phyloP scores from a whole-genome alignment of 2,888 invertebrate genomes.

The Iselma pallidipennis region DNA sequence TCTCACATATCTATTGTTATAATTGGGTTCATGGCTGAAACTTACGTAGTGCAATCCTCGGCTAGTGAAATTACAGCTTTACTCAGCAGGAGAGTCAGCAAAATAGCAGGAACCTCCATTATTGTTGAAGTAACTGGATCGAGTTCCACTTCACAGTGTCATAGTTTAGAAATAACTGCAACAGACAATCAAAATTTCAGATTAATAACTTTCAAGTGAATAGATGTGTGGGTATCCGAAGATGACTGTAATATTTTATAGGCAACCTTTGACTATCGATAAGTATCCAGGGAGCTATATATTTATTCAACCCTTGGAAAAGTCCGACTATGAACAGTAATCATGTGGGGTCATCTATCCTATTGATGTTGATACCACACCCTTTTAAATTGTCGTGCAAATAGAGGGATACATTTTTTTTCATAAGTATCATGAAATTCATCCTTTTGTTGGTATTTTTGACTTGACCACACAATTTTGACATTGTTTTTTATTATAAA shows the following conservation, averaged over 20 bases:
- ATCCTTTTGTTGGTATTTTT: no score
- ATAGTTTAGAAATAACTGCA: slow-evolving; percentile 21
- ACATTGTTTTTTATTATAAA: slow-evolving; percentile 5
- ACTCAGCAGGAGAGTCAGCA: slow-evolving; percentile 41
- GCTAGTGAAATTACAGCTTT: slow-evolving; percentile 35
- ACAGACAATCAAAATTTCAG: slow-evolving; percentile 10
- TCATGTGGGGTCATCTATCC: slow-evolving; percentile 21
- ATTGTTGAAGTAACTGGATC: slow-evolving; percentile 9
- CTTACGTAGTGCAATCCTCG: slow-evolving; percentile 50
- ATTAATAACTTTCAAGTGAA: background rate
- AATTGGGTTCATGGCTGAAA: slow-evolving; percentile 13
- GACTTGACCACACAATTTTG: background rate
- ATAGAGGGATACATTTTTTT: background rate
- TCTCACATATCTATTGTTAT: background rate
- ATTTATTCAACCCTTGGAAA: slow-evolving; percentile 17
- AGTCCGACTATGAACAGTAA: slow-evolving; percentile 20
- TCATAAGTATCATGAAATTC: no score
- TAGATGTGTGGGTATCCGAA: no score
- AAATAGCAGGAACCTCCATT: slow-evolving; percentile 40
- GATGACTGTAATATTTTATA: no score
- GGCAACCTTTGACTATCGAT: slow-evolving; percentile 20
- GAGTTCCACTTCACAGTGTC: slow-evolving; percentile 26
- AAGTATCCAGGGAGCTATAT: slow-evolving; percentile 23
- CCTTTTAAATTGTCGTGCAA: slow-evolving; percentile 7
- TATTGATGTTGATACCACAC: slow-evolving; percentile 16